Evolutionary conservation across 35 echinoderm and acorn worm species (phyloP), one percentile per base, ranked within the genome.

Genomic region (Heliocidaris erythrogramma): DNA sequence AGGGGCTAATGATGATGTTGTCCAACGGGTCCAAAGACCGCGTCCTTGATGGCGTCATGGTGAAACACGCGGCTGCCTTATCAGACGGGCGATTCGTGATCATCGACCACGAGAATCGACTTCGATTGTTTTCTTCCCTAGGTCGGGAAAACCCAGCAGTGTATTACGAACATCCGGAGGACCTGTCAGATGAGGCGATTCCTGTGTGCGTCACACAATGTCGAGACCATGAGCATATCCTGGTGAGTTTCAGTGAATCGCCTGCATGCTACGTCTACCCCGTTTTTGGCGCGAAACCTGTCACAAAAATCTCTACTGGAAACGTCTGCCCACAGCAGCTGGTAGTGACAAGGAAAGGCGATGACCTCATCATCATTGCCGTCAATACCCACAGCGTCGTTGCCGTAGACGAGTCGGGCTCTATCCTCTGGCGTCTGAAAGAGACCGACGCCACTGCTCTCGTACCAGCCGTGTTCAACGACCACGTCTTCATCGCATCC

Each of bases 401-500:
- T 42, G 91, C 49, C 10, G 49, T 92, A 4, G 91, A 92, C 91
- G 29, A n/a, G 17, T 52, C 48, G 10, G 91, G 91, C 91, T 30
- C n/a, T 5, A 48, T 92, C 21, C 16, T 24, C 10, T 92, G 91
- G 91, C 47, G 91, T 52, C 47, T 92, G n/a, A 49, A 92, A 59
- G 91, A 92, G 30, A 56, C 31, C 47, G 29, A 92, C 17, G 91
- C 91, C 9, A 52, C 13, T 5, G 31, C 49, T 24, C n/a, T 92
- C 48, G 48, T 30, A 92, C 49, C 91, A 42, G 91, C 50, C 48
- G 13, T 92, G 13, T 50, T 30, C 91, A 30, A n/a, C 59, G 91
- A 92, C 49, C 48, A 92, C 91, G 29, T 92, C 48, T 92, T 92
- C 29, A 59, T 92, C 48, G 91, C 91, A n/a, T 92, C 91, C 4